Base-by-base conservation (phyloP, 1,140 invertebrate genomes). In the Xylocopa sonorina region DNA sequence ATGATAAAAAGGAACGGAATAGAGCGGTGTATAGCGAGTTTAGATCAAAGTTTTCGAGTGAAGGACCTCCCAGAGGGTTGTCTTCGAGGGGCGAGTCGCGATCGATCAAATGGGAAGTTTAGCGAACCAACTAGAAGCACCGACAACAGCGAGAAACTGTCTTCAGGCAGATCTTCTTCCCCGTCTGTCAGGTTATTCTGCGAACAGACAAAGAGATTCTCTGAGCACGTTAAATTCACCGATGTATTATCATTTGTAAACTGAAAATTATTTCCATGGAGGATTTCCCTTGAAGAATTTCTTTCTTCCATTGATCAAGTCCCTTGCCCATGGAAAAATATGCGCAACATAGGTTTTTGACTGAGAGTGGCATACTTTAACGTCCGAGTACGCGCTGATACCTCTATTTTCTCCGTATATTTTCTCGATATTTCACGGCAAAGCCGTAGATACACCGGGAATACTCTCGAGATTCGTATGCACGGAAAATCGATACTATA, bases 71-170 rank as follows among this genome's bases (percentile, higher is more conserved):
- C 46, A 53, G 29, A 57, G 80, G 78, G 81, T 64, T 75, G 72
- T 86, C 84, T 86, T 86, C 84, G 76, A 86, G 80, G 77, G 78
- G 73, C 76, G 84, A 86, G 77, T 85, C 80, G 64, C 81, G 83
- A 85, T 86, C 85, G 80, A 82, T 86, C 68, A 84, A 87, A 84
- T 86, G 86, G 71, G 80, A 86, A 84, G 81, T 86, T 91, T 91
- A 92, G 93, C 95, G 95, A 94, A 96, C 95, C 95, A 90, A 96
- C 95, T 92, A 96, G 93, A 89, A 96, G 92, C 92, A 95, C 95
- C 87, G 95, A 96, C 86, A 96, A 93, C 89, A 96, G 92, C 63
- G 95, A 95, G 83, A 96, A 94, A 82, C 95, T 93, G 88, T 95
- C 95, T 76, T 95, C 95, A 81, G 95, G 95, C 85, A 95, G 94